phyloP scores from a whole-genome alignment of 2,888 invertebrate species.

The Acheta domesticus region DNA sequence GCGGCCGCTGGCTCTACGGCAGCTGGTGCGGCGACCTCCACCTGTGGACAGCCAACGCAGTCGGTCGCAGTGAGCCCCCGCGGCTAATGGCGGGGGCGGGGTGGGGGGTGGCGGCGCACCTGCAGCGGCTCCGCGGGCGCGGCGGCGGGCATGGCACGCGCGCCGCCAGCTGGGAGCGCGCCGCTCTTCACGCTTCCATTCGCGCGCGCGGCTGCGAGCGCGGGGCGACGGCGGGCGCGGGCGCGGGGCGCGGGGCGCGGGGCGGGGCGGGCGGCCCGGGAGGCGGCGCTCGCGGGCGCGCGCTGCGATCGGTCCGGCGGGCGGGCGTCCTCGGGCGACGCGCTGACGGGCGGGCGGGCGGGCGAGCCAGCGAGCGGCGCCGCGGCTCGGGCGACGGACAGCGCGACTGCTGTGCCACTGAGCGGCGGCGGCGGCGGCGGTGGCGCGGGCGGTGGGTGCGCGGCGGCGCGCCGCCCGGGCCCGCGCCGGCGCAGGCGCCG shows the following conservation, averaged over 20 bases:
- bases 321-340: background rate
- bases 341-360: background rate
- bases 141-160: background rate
- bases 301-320: background rate
- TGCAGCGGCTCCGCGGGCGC: background rate
- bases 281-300: background rate
- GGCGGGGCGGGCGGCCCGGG: background rate
- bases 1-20: background rate
- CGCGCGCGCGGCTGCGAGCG: background rate
- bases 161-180: background rate
- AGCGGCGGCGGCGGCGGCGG: background rate
- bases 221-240: background rate
- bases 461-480: background rate
- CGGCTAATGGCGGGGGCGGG: background rate
- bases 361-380: background rate
- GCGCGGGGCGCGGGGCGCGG: background rate
- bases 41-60: background rate
- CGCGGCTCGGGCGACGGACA: background rate
- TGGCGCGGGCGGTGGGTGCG: background rate
- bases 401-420: constrained; percentile 11
- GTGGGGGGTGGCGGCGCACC: background rate
- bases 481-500: background rate
- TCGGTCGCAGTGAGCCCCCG: background rate
- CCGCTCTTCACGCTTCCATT: background rate
- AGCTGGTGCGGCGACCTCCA: background rate